Percentiles rank a stretch among this genome's conserved stretches.
Conservation (phyloP, 1,140 invertebrate species). For the Himalopsyche phryganea region DNA sequence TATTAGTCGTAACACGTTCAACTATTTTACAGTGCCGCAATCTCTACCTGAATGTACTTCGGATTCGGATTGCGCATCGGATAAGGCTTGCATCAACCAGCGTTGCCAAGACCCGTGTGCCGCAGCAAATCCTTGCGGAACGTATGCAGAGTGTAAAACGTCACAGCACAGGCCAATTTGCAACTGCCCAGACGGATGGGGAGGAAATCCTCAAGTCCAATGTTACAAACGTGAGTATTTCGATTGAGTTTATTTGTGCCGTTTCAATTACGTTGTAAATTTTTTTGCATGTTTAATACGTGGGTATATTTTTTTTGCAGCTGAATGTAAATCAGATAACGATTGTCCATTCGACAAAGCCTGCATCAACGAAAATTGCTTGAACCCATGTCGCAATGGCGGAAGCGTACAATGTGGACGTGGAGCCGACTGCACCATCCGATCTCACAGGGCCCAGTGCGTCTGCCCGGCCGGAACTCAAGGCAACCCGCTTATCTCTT, state of each 20-base stretch:
- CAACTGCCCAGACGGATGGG: conserved; percentile 76
- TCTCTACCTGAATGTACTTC: conserved; percentile 62
- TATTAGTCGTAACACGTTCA: too few relatives aligned
- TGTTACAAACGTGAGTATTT: conserved; percentile 78
- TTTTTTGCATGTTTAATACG: not conserved
- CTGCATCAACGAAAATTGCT: conserved; percentile 73
- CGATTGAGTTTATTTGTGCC: not conserved
- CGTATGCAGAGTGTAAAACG: conserved; percentile 72
- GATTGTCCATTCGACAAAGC: conserved; percentile 85
- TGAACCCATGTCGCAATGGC: conserved; percentile 69
- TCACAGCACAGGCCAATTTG: conserved; percentile 73
- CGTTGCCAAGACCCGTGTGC: conserved; percentile 77
- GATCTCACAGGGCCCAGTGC: conserved; percentile 74
- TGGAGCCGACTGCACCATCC: conserved; percentile 71
- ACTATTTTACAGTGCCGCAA: conserved; percentile 46
- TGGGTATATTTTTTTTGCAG: conserved; percentile 50
- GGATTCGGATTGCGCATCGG: conserved; percentile 69
- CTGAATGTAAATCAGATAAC: conserved; percentile 75
- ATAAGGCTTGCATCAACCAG: conserved; percentile 74
- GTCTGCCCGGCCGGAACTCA: conserved; percentile 80
- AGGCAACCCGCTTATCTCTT: conserved; percentile 76
- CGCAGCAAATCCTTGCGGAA: conserved; percentile 72
- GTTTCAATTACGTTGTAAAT: not conserved
- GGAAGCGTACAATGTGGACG: conserved; percentile 67
- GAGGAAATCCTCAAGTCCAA: conserved; percentile 78